Conservation (phyloP, 2,113 vertebrate genomes). For the Scartelaos histophorus region DNA sequence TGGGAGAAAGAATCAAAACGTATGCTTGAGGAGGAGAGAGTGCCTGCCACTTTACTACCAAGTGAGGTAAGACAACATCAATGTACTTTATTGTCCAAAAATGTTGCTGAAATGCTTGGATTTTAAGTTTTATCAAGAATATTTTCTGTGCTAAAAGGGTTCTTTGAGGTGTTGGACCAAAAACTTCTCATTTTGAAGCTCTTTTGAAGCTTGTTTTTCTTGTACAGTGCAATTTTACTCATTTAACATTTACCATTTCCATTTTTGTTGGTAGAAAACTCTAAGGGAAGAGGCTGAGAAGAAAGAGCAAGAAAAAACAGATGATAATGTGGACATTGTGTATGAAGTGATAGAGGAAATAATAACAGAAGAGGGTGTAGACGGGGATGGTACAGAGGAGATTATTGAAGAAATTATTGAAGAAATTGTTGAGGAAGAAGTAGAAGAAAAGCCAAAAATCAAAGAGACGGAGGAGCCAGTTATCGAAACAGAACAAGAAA, state of each 20-base stretch:
- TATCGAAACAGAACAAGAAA: background rate
- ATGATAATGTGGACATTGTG: slow-evolving; percentile 42
- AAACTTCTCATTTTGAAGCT: background rate
- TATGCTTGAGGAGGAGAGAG: slow-evolving; percentile 90
- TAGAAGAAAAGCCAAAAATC: background rate
- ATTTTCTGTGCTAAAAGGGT: background rate
- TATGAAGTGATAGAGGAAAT: slow-evolving; percentile 65
- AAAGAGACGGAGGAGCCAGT: slow-evolving; percentile 26
- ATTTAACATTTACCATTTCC: slow-evolving; percentile 1
- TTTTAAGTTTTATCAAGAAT: background rate
- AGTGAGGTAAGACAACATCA: slow-evolving; percentile 74
- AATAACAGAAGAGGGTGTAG: slow-evolving; percentile 48
- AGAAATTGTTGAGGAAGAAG: slow-evolving; percentile 58
- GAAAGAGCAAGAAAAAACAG: slow-evolving; percentile 58
- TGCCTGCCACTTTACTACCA: slow-evolving; percentile 86
- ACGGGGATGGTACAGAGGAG: slow-evolving; percentile 52
- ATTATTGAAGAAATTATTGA: slow-evolving; percentile 65
- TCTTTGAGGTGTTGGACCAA: background rate
- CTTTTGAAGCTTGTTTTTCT: background rate
- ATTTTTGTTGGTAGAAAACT: slow-evolving; percentile 54
- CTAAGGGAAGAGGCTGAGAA: slow-evolving; percentile 58
- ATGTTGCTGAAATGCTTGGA: background rate
- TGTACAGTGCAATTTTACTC: background rate
- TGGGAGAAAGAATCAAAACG: slow-evolving; percentile 93
- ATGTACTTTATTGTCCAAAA: background rate